Conservation (phyloP, 1,140 invertebrate genomes). For the Aethina tumida region DNA sequence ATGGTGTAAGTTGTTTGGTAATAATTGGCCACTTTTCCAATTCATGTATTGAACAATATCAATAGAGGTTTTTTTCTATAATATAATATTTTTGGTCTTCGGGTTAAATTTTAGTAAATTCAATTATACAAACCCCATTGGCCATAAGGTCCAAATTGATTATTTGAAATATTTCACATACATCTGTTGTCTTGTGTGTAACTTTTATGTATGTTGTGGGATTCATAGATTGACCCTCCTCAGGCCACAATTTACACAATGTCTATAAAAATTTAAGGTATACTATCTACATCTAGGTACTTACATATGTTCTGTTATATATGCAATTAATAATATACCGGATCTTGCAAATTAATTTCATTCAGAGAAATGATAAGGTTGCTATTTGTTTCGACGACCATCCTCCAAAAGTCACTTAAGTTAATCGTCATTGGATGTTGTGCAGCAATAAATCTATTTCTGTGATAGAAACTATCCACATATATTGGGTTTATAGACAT, state of each 20-base stretch:
- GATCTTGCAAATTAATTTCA: conserved; percentile 26
- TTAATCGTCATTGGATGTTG: conserved; percentile 44
- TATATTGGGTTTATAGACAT: conserved; percentile 18
- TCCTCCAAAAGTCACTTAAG: conserved; percentile 48
- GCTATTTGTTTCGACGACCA: conserved; percentile 45
- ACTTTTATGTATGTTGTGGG: too few relatives aligned
- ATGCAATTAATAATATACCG: too few relatives aligned
- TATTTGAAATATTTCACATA: too few relatives aligned
- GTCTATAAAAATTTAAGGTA: too few relatives aligned
- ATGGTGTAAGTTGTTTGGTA: conserved; percentile 12
- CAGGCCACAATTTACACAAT: too few relatives aligned
- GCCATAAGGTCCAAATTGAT: too few relatives aligned
- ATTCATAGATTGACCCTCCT: too few relatives aligned
- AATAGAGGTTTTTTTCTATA: conserved; percentile 6
- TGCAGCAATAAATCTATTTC: conserved; percentile 36
- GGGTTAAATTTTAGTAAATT: too few relatives aligned
- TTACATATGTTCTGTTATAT: too few relatives aligned
- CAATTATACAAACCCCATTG: too few relatives aligned
- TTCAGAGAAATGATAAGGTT: conserved; percentile 45
- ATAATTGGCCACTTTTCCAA: conserved; percentile 9
- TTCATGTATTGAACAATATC: conserved; percentile 13
- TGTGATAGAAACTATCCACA: conserved; percentile 20
- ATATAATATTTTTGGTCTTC: conserved; percentile 1
- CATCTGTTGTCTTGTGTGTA: too few relatives aligned
- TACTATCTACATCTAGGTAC: too few relatives aligned